Percentiles rank a stretch among this genome's conserved stretches.
Evolutionary conservation across 2,888 invertebrate species (phyloP).

Genomic region (Zootermopsis nevadensis): DNA sequence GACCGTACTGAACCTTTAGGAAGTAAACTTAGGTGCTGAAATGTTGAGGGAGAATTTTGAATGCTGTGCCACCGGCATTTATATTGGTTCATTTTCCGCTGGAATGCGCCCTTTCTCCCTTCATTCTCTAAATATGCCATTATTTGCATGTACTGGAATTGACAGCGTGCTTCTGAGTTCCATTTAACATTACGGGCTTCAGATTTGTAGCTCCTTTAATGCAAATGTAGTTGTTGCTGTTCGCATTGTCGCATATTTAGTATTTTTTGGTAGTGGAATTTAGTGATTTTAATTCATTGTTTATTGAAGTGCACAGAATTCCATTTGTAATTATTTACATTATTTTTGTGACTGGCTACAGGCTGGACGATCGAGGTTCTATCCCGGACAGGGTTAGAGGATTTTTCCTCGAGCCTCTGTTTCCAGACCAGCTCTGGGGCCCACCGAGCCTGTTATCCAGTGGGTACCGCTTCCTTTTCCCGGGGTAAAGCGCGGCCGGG

Average conservation of each 20-base stretch:
- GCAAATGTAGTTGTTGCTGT: constrained; percentile 8
- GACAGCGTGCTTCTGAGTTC: not conserved
- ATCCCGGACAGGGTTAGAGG: no score
- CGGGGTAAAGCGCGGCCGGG: no score
- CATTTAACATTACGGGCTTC: constrained; percentile 4
- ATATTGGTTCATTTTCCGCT: constrained; percentile 37
- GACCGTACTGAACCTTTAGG: not conserved
- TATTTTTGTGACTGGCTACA: no score
- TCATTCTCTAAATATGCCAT: not conserved
- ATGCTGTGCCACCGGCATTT: constrained; percentile 25
- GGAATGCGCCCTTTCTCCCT: constrained; percentile 1
- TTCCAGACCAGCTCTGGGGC: no score
- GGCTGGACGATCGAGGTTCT: no score
- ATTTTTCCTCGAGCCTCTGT: no score
- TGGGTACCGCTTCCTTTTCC: no score
- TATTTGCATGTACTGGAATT: constrained; percentile 5
- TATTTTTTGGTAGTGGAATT: not conserved
- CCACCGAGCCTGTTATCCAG: no score
- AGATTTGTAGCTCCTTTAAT: constrained; percentile 16
- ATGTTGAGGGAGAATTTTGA: constrained; percentile 31
- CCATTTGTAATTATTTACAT: no score
- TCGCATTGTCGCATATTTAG: not conserved
- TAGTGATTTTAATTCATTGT: no score
- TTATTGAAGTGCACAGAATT: no score
- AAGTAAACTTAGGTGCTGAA: constrained; percentile 8